phyloP scores from a whole-genome alignment of 2,797 vertebrate genomes.

The Phyllotis vaccarum region DNA sequence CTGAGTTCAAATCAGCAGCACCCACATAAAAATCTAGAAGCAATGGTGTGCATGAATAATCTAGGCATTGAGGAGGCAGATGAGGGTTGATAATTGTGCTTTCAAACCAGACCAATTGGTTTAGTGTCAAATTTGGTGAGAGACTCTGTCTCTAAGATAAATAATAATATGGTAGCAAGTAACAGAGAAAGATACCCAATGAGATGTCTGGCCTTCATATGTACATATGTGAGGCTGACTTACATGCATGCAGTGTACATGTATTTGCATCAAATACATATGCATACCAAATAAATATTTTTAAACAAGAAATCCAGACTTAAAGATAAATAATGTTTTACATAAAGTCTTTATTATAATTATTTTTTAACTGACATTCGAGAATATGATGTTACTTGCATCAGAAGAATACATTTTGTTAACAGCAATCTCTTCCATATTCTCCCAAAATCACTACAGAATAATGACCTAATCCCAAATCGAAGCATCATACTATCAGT shows the following conservation, averaged over 20 bases:
- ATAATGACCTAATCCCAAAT: neutral
- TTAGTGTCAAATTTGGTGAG: neutral
- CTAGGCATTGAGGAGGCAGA: too few species aligned
- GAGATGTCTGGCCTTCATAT: neutral
- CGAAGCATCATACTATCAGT: neutral
- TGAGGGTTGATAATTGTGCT: too few species aligned
- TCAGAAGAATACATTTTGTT: neutral
- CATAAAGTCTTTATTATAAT: slow-evolving; percentile 14
- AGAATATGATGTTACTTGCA: neutral
- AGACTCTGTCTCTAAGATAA: neutral
- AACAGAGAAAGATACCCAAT: neutral
- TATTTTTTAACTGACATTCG: neutral
- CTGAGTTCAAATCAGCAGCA: neutral
- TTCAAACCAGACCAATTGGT: neutral
- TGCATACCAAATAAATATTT: neutral
- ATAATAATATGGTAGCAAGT: neutral
- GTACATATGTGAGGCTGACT: neutral
- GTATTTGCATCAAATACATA: neutral
- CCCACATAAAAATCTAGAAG: too few species aligned
- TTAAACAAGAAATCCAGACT: neutral
- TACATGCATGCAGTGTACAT: neutral
- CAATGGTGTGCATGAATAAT: too few species aligned
- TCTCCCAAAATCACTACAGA: neutral
- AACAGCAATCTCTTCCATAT: neutral
- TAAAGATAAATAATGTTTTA: neutral